Evolutionary conservation across 2,113 vertebrate species (phyloP).

Genomic region (Chamaetylas fuelleborni): DNA sequence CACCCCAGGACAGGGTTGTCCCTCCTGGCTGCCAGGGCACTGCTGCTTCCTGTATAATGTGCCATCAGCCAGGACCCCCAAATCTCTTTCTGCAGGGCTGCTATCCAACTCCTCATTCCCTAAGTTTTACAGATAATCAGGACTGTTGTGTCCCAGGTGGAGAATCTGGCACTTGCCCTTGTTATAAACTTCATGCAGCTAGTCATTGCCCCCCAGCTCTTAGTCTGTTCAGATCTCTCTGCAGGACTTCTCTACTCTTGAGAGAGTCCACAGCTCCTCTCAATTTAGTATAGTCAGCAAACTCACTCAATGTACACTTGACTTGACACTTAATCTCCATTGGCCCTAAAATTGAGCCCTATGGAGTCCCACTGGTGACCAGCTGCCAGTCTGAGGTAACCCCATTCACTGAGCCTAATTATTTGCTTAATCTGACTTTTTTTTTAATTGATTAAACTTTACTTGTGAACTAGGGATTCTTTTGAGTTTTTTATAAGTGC

Average conservation of each 20-base stretch:
- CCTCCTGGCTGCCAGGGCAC: background rate
- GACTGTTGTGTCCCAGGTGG: background rate
- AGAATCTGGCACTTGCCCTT: background rate
- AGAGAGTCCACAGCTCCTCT: background rate
- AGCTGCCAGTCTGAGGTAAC: background rate
- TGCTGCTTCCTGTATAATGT: background rate
- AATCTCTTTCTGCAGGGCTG: background rate
- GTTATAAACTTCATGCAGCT: background rate
- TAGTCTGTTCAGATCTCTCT: background rate
- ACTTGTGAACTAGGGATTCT: background rate
- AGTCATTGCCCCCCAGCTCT: background rate
- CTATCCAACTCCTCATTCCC: background rate
- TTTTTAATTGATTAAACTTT: background rate
- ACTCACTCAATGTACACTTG: background rate
- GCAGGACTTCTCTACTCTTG: background rate
- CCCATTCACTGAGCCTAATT: background rate
- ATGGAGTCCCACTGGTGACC: background rate
- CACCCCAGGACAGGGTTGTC: fast-evolving
- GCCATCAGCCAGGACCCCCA: fast-evolving
- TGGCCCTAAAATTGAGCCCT: background rate
- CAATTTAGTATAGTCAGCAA: background rate
- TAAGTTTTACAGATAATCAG: fast-evolving
- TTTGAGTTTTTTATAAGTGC: background rate
- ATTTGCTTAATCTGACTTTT: background rate
- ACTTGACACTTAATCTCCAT: too few relatives aligned